A percentile compares a stretch with the other conserved stretches of the same genome.
phyloP scores from a whole-genome alignment of 2,113 vertebrate genomes.

The Puma concolor region DNA sequence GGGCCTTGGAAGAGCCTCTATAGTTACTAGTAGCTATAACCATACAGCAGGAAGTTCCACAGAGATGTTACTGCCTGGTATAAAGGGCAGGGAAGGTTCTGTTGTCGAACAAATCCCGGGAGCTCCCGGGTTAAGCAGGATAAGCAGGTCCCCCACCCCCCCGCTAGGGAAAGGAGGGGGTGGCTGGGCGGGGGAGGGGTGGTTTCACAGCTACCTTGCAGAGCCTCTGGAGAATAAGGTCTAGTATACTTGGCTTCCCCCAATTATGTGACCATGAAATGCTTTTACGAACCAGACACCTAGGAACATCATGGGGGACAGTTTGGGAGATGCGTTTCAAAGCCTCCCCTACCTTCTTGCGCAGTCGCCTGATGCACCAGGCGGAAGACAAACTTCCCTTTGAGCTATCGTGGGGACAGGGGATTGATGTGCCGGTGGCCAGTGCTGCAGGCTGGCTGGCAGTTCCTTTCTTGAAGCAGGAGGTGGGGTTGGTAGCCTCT shows the following conservation, averaged over 20 bases:
- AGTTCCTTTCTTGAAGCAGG: background rate
- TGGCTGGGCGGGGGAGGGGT: no score
- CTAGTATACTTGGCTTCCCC: rapidly evolving
- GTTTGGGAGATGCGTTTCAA: slow-evolving; percentile 3
- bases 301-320: background rate
- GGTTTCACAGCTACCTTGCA: background rate
- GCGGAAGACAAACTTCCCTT: background rate
- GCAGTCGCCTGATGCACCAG: background rate
- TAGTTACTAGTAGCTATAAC: background rate
- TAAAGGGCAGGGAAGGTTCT: background rate
- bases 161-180: no score
- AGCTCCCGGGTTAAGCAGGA: background rate
- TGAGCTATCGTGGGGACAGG: rapidly evolving
- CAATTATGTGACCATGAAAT: background rate
- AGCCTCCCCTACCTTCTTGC: background rate
- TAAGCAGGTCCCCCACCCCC: background rate
- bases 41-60: rapidly evolving
- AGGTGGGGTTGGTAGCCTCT: background rate
- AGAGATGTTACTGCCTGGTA: background rate
- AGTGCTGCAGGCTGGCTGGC: background rate
- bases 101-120: background rate
- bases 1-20: background rate
- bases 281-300: background rate
- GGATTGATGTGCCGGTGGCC: background rate
- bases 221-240: background rate